phyloP scores from a whole-genome alignment of 2,797 vertebrate genomes.

The Emys orbicularis region DNA sequence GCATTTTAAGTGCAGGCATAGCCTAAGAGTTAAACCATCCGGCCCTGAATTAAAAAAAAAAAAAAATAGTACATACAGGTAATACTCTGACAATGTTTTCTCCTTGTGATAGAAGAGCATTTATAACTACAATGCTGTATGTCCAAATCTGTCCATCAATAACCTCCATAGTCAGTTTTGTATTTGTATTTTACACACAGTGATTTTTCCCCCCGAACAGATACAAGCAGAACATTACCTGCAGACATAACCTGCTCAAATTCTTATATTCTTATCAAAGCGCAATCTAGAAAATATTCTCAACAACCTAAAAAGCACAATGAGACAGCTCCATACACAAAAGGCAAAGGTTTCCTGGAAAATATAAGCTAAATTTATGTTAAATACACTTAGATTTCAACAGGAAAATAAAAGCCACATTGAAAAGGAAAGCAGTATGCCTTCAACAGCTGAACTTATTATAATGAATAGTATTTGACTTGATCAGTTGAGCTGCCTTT shows the following conservation, averaged over 20 bases:
- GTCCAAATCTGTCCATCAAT: background rate
- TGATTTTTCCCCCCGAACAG: background rate
- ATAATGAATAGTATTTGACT: background rate
- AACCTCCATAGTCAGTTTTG: background rate
- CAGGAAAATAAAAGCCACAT: background rate
- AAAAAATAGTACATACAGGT: background rate
- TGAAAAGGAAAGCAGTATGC: background rate
- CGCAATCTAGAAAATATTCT: background rate
- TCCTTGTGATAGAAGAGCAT: background rate
- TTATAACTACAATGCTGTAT: background rate
- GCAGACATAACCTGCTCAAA: background rate
- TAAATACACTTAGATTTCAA: background rate
- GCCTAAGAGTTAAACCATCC: background rate
- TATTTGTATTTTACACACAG: background rate
- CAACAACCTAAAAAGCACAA: background rate
- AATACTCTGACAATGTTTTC: background rate
- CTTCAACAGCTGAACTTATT: background rate
- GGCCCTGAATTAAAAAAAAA: background rate
- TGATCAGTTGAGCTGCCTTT: background rate
- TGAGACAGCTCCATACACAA: background rate
- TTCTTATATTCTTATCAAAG: background rate
- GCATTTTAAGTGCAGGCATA: background rate
- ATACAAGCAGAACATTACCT: background rate
- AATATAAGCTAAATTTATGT: background rate
- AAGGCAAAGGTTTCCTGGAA: background rate